Evolutionary conservation across 2,888 invertebrate species (phyloP), one percentile per base, ranked within the genome.

Genomic region (Fragum whitleyi): DNA sequence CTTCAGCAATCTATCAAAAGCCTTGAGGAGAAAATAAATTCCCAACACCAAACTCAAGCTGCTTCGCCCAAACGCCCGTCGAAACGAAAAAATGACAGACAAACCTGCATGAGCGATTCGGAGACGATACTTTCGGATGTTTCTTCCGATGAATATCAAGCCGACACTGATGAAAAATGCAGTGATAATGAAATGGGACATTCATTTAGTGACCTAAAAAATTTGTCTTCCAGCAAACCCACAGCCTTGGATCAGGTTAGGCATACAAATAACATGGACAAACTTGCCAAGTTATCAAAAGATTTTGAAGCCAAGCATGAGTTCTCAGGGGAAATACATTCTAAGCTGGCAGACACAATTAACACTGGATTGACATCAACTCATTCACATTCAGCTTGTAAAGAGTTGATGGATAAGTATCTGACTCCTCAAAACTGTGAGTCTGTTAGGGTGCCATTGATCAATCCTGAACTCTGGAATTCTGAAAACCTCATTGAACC

Each of bases 351-450:
- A 9, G 9, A 57, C 23, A 57, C 47, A 5, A 57, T 57, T 2
- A 23, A 57, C 26, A 1, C 57, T 0, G 57, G 57, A 23, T 26
- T 57, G 57, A 57, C 23, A 9, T 57, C 57, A 0, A 26, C 1
- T 7, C 57, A 57, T 7, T 26, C 57, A 14, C 57, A 5, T 7
- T 26, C 57, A 23, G 23, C 57, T 26, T 57, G 26, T 19, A 57
- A 57, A 7, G 57, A 57, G 9, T 26, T 57, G 23, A 57, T 57
- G 57, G 57, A 57, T 26, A 57, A 57, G 26, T 57, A 57, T 57
- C 57, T 57, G 7, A 19, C 19, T 1, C 57, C 57, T 7, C 23
- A 28, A 28, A 57, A 57, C 28, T 57, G 57, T 57, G 57, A 57
- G 9, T 26, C 14, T 5, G 1, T 57, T 19, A 23, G 57, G 7